These are phyloP conservation scores for Fragariocoptes setiger DNA, from an alignment of 1,140 invertebrate species.

Conservation along the genomic window DNA sequence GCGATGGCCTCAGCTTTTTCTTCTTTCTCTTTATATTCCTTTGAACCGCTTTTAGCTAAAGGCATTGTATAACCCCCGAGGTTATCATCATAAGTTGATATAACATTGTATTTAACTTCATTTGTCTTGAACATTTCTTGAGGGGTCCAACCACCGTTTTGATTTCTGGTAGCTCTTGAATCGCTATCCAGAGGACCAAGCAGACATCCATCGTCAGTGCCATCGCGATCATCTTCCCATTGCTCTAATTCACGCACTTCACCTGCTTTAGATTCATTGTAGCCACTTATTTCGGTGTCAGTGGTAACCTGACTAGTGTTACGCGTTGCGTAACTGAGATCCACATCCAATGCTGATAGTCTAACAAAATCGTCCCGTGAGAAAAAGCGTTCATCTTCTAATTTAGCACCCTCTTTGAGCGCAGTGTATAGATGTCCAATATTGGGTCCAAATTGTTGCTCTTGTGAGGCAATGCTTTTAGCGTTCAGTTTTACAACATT, in stretches of 20 bases:
- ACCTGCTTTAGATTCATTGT: slow-evolving; percentile 23
- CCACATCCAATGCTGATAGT: slow-evolving; percentile 41
- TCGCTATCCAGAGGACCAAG: slow-evolving; percentile 1
- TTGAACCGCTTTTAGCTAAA: slow-evolving; percentile 43
- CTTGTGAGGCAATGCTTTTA: slow-evolving; percentile 1
- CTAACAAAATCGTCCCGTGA: slow-evolving; percentile 43
- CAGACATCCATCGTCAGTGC: slow-evolving; percentile 16
- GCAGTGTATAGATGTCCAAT: slow-evolving; percentile 3
- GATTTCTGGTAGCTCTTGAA: neutral
- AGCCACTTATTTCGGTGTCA: slow-evolving; percentile 39
- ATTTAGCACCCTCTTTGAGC: slow-evolving; percentile 1
- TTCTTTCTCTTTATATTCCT: slow-evolving; percentile 50
- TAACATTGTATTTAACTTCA: slow-evolving; percentile 55
- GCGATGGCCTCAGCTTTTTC: slow-evolving; percentile 55
- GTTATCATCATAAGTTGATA: slow-evolving; percentile 51
- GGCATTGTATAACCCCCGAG: slow-evolving; percentile 54
- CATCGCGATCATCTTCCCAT: slow-evolving; percentile 38
- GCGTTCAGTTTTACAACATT: neutral
- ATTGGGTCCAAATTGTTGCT: neutral
- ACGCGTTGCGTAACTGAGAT: slow-evolving; percentile 51
- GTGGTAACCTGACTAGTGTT: slow-evolving; percentile 23
- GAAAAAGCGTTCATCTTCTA: slow-evolving; percentile 42
- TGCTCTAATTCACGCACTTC: slow-evolving; percentile 48
- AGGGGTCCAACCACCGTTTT: slow-evolving; percentile 63
- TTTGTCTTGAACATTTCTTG: slow-evolving; percentile 80